A percentile compares a stretch with the other conserved stretches of the same genome.
Conservation (phyloP, 2,888 invertebrate genomes). For the Tanytarsus gracilentus region DNA sequence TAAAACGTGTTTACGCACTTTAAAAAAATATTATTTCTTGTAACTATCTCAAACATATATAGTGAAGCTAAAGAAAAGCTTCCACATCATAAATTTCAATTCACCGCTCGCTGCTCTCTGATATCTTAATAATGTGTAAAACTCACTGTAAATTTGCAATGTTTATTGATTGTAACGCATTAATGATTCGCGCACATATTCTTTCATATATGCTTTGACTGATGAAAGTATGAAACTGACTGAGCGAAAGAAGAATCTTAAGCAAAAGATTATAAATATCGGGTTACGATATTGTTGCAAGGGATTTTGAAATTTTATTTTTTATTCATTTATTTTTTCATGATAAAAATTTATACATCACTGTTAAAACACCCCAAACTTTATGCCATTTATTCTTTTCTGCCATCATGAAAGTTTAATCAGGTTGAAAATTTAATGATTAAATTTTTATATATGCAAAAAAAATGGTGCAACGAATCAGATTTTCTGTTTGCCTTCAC, state of each 20-base stretch:
- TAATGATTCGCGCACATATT: background rate
- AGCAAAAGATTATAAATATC: background rate
- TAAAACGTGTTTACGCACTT: too few species aligned
- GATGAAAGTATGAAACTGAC: background rate
- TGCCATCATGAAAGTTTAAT: conserved; percentile 27
- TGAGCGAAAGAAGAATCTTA: background rate
- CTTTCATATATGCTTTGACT: conserved; percentile 6
- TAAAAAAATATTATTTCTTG: too few species aligned
- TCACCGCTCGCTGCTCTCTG: background rate
- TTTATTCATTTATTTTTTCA: too few species aligned
- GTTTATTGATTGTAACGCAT: conserved; percentile 15
- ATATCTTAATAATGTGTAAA: conserved; percentile 19
- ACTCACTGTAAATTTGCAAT: conserved; percentile 17
- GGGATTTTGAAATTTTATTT: too few species aligned
- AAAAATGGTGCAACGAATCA: background rate
- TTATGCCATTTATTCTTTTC: conserved; percentile 4
- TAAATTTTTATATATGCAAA: background rate
- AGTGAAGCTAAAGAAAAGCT: too few species aligned
- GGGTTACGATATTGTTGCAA: background rate
- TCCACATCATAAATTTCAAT: conserved; percentile 4
- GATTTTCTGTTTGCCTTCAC: background rate
- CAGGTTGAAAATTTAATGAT: conserved; percentile 20
- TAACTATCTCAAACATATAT: too few species aligned
- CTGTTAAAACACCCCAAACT: too few species aligned
- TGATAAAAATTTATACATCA: too few species aligned